A percentile compares a stretch with the other conserved stretches of the same genome.
Evolutionary conservation across 2,888 invertebrate species (phyloP).

Genomic region (Luperina nickerlii): DNA sequence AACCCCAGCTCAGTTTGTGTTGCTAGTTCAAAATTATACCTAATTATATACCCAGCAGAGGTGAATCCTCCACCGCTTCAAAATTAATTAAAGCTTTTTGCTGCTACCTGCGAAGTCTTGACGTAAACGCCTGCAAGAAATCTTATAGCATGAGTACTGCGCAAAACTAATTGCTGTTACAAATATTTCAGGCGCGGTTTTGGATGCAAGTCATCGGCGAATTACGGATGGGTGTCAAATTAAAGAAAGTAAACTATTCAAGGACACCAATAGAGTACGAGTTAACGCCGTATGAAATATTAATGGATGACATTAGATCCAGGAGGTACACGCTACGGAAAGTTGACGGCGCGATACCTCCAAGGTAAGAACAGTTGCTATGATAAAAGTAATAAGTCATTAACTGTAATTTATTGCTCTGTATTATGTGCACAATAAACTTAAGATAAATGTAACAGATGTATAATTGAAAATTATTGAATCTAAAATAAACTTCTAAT

Average conservation of each 20-base stretch:
- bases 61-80: conserved; percentile 13
- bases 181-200: conserved; percentile 94
- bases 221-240: conserved; percentile 96
- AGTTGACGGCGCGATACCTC: conserved; percentile 94
- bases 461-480: no score
- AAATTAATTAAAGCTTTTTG: conserved; percentile 39
- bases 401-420: not conserved
- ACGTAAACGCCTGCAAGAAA: conserved; percentile 68
- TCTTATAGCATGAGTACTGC: conserved; percentile 69
- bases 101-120: conserved; percentile 51
- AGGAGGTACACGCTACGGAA: conserved; percentile 97
- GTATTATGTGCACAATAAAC: not conserved
- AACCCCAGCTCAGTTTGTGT: not conserved
- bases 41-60: not conserved
- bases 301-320: conserved; percentile 98
- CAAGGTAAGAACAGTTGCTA: conserved; percentile 81
- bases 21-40: conserved; percentile 5
- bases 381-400: not conserved
- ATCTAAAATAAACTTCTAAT: no score
- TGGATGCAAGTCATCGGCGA: conserved; percentile 99
- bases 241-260: conserved; percentile 96
- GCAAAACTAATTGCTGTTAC: conserved; percentile 56
- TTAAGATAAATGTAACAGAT: not conserved
- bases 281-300: conserved; percentile 98
- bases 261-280: conserved; percentile 96